Percentiles rank a stretch among this genome's conserved stretches.
These are phyloP conservation scores for Sapayoa aenigma DNA, from an alignment of 2,113 vertebrate genomes.

Conservation along the genomic window DNA sequence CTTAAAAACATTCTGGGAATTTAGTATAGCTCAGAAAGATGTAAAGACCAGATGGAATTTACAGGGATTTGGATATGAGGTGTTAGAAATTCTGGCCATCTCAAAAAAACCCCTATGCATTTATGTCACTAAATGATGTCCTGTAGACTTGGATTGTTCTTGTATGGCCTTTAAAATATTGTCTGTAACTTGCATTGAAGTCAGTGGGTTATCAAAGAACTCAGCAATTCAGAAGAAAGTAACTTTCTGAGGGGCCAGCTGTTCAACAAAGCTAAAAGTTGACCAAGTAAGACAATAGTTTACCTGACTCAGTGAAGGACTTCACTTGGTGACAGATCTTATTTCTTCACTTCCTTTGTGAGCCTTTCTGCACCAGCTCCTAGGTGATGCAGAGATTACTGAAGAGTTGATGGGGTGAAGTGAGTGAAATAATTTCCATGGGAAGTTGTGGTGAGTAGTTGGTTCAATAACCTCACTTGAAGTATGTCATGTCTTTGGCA, in stretches of 20 bases:
- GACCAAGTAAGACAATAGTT: background rate
- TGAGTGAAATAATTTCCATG: background rate
- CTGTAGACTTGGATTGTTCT: background rate
- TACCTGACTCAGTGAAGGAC: background rate
- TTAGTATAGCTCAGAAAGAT: background rate
- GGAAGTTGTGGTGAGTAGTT: background rate
- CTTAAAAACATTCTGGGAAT: background rate
- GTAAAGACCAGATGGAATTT: background rate
- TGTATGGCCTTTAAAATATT: background rate
- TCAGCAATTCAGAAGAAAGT: background rate
- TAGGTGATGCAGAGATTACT: background rate
- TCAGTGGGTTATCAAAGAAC: background rate
- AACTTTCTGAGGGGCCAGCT: background rate
- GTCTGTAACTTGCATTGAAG: background rate
- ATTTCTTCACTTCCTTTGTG: background rate
- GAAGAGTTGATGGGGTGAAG: background rate
- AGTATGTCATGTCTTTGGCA: background rate
- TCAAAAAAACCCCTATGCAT: background rate
- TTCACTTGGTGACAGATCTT: background rate
- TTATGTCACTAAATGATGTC: background rate
- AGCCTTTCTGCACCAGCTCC: background rate
- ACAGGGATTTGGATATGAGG: background rate
- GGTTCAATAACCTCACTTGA: background rate
- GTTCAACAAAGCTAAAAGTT: background rate
- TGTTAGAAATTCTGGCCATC: background rate